Evolutionary conservation across 2,888 invertebrate genomes (phyloP), one percentile per base, ranked within the genome.

Genomic region (Callosobruchus maculatus): DNA sequence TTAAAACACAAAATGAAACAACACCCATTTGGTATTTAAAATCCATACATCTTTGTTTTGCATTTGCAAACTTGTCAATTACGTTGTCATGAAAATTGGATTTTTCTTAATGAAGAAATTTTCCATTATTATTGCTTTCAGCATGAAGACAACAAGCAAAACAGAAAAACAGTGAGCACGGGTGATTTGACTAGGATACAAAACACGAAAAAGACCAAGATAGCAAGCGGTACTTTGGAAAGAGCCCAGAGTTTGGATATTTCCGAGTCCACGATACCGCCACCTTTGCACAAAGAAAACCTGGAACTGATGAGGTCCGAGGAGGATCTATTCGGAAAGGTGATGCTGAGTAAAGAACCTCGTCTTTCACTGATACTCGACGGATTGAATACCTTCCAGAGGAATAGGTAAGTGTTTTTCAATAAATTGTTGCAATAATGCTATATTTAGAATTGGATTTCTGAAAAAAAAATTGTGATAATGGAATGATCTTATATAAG

Each of bases 211-310:
- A 22, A 70, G 20, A 67, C 76, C 0, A 89, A 84, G 78, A 82
- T 80, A 13, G 86, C 83, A 73, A 83, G 82, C 2, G 91, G 92
- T 2, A 92, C 92, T 13, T 85, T 93, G 73, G 95, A 95, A 86
- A 88, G 95, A 77, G 94, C 95, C 0, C 94, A 95, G 83, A 95
- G 95, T 81, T 87, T 95, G 69, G 95, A 95, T 78, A 92, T 94
- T 85, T 92, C 92, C 0, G 90, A 90, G 72, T 84, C 89, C 0
- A 87, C 77, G 9, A 72, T 76, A 21, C 75, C 77, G 7, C 49
- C 67, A 20, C 72, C 77, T 0, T 72, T 70, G 31, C 68, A 75
- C 21, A 75, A 74, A 7, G 67, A 78, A 75, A 22, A 74, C 70
- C 67, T 70, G 21, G 75, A 75, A 30, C 67, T 22, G 22, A 82